Conservation (phyloP, 35 echinoderm and acorn worm species). For the Eucidaris tribuloides region DNA sequence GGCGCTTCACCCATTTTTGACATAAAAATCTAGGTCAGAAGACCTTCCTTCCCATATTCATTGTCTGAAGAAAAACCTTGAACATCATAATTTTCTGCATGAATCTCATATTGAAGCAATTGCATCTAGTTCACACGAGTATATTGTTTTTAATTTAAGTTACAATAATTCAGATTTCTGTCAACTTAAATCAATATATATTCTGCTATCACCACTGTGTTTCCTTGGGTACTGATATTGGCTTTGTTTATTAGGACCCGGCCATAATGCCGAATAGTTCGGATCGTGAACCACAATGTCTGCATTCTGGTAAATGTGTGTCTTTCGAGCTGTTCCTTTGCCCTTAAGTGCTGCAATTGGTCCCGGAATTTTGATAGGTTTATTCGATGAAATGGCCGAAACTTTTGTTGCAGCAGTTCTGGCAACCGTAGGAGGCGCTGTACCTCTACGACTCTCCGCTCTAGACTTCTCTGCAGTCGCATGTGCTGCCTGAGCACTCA, state of each 20-base stretch:
- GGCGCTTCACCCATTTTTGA: not conserved
- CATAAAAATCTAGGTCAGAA: not conserved
- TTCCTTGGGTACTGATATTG: constrained; percentile 39
- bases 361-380: not conserved
- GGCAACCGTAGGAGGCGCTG: not conserved
- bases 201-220: constrained; percentile 62
- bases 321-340: constrained; percentile 26
- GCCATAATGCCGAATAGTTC: constrained; percentile 81
- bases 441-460: not conserved
- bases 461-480: not conserved
- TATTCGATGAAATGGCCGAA: not conserved
- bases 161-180: not conserved
- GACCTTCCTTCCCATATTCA: not conserved
- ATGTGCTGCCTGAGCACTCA: constrained; percentile 4
- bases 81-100: not conserved
- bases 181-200: constrained; percentile 90
- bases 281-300: constrained; percentile 64
- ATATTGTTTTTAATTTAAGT: not conserved
- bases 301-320: constrained; percentile 71
- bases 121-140: not conserved
- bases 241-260: constrained; percentile 27
- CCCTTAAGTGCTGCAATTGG: constrained; percentile 22
- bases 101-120: not conserved
- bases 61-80: not conserved
- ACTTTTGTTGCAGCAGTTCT: not conserved